phyloP scores from a whole-genome alignment of 1,140 invertebrate genomes.

The Nasonia longicornis region DNA sequence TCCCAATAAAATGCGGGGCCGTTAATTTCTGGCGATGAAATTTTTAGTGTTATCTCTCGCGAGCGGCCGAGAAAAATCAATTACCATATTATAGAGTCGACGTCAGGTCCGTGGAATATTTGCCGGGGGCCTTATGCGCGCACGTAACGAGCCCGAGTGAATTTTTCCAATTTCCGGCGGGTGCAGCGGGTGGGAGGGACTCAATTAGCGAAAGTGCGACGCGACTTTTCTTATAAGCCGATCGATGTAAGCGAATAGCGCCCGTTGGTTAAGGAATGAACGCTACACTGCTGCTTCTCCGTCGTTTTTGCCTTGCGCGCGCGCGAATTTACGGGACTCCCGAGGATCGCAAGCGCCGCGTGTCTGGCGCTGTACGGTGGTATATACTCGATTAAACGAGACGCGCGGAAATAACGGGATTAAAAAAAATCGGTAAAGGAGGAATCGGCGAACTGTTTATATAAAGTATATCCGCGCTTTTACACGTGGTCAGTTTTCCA shows the following conservation, averaged over 20 bases:
- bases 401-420: not conserved
- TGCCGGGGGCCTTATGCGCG: not conserved
- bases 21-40: constrained; percentile 33
- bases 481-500: not conserved
- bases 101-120: not conserved
- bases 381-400: not conserved
- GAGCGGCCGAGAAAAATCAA: not conserved
- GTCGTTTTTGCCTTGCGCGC: not conserved
- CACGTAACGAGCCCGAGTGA: not conserved
- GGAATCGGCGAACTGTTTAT: no score
- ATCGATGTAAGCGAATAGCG: not conserved
- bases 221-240: not conserved
- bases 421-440: not conserved
- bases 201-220: constrained; percentile 13
- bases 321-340: not conserved
- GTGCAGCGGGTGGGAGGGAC: not conserved
- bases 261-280: not conserved
- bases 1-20: constrained; percentile 32
- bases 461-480: not conserved
- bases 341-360: not conserved
- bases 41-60: constrained; percentile 16
- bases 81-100: not conserved
- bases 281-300: not conserved
- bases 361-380: no score
- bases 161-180: constrained; percentile 11